phyloP scores from a whole-genome alignment of 2,797 vertebrate genomes.

The Lacerta agilis region DNA sequence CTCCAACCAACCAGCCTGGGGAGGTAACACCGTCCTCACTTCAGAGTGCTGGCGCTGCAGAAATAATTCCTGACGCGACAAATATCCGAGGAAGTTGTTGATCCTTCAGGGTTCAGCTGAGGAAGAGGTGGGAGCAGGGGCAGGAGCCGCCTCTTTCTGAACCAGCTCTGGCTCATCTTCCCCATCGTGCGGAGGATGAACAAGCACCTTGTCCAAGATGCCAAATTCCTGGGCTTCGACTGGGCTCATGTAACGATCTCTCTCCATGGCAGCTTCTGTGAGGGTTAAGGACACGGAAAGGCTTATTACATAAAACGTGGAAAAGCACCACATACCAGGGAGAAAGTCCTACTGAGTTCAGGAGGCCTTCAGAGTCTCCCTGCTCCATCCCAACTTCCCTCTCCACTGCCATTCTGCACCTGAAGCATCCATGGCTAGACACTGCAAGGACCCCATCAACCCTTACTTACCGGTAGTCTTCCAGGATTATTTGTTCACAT shows the following conservation, averaged over 20 bases:
- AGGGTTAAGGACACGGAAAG: not conserved
- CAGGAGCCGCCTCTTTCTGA: slow-evolving; percentile 79
- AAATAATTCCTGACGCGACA: not conserved
- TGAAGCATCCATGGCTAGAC: not conserved
- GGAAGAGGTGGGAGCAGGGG: rapidly evolving
- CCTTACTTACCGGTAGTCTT: not conserved
- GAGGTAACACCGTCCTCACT: not conserved
- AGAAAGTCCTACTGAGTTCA: not conserved
- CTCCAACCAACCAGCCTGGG: not conserved
- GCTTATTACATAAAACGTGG: not conserved
- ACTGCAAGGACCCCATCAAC: not conserved
- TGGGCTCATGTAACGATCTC: slow-evolving; percentile 95
- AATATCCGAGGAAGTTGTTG: not conserved
- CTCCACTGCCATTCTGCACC: not conserved
- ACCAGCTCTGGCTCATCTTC: slow-evolving; percentile 91
- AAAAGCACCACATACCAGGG: not conserved
- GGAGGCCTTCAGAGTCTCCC: not conserved
- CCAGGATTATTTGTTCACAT: not conserved
- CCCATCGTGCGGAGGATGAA: slow-evolving; percentile 90
- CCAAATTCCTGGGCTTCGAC: slow-evolving; percentile 95
- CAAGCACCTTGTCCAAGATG: slow-evolving; percentile 90
- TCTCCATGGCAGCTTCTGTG: slow-evolving; percentile 88
- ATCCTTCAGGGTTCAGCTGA: slow-evolving; percentile 37
- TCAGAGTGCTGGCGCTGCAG: not conserved
- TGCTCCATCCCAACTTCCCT: not conserved